Conservation (phyloP, 2,113 vertebrate species). For the Apteryx owenii region DNA sequence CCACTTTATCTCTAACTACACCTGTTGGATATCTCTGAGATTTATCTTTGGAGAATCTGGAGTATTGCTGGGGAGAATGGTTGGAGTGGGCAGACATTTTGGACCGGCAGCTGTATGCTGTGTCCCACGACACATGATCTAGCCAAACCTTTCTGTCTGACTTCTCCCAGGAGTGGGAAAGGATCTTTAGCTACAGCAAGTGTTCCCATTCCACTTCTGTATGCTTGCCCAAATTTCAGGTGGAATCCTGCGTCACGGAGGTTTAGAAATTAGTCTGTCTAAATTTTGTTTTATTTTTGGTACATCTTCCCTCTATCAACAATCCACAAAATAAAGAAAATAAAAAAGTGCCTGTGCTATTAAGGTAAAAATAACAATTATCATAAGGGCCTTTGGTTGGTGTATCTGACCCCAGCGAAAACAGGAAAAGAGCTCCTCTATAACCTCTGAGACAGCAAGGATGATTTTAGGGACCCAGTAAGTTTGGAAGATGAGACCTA, state of each 20-base stretch:
- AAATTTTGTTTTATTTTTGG: background rate
- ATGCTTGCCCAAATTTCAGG: background rate
- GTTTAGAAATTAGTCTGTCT: background rate
- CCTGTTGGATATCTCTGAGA: background rate
- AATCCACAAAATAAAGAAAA: background rate
- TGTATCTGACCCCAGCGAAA: background rate
- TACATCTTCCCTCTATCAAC: background rate
- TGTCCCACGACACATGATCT: background rate
- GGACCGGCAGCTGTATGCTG: background rate
- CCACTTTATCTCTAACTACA: background rate
- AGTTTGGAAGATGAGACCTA: background rate
- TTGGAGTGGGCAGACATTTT: background rate
- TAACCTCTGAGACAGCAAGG: background rate
- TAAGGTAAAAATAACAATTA: background rate
- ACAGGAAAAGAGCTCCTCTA: background rate
- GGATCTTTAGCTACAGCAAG: background rate
- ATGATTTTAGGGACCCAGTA: background rate
- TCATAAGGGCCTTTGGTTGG: accelerated
- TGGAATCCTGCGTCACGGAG: background rate
- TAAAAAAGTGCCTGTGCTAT: background rate
- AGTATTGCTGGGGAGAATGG: background rate
- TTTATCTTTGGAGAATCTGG: background rate
- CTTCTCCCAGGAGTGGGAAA: background rate
- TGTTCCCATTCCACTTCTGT: background rate
- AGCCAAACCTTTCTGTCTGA: background rate